Percentiles rank a stretch among this genome's conserved stretches.
phyloP scores from a whole-genome alignment of 2,797 vertebrate genomes.

The Eulemur mongoz region DNA sequence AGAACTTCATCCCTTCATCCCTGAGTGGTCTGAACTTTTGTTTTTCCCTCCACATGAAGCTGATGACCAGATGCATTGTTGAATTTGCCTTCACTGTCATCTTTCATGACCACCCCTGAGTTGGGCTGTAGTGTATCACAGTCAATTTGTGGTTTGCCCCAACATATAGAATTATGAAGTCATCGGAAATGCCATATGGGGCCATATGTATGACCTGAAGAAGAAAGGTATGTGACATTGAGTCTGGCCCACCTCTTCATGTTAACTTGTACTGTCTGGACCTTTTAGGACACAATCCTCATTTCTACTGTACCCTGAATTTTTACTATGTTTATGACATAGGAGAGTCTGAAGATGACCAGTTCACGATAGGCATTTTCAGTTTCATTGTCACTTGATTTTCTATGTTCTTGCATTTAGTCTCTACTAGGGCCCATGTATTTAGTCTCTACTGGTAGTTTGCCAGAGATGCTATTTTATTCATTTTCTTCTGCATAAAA shows the following conservation, averaged over 20 bases:
- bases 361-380: not conserved
- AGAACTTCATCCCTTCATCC: not conserved
- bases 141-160: not conserved
- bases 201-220: not conserved
- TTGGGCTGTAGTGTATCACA: not conserved
- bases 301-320: not conserved
- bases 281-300: not conserved
- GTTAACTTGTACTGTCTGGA: not conserved
- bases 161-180: not conserved
- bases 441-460: not conserved
- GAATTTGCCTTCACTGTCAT: not conserved
- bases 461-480: not conserved
- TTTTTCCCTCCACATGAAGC: not conserved
- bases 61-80: not conserved
- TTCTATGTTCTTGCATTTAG: not conserved
- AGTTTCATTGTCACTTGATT: not conserved
- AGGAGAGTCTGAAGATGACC: not conserved
- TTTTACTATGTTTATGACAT: not conserved
- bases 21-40: not conserved
- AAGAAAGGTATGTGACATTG: not conserved
- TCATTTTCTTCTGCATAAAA: not conserved
- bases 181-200: not conserved
- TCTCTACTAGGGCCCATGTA: not conserved
- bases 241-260: not conserved
- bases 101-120: not conserved